phyloP scores from a whole-genome alignment of 2,797 vertebrate species.

The Chanos chanos region DNA sequence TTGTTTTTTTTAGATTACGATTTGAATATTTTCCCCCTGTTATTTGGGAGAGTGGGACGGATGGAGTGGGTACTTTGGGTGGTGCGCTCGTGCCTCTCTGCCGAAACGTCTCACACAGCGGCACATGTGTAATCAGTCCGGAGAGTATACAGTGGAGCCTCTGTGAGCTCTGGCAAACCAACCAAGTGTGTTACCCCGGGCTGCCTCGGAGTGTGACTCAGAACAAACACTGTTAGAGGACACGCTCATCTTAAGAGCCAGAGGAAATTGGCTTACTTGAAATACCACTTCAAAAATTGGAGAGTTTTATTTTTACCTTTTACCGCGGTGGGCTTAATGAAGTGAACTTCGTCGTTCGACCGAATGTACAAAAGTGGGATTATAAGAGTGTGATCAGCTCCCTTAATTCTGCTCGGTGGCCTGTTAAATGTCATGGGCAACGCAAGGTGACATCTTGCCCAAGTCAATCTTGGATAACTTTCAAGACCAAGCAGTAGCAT shows the following conservation, averaged over 20 bases:
- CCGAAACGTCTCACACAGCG: conserved; percentile 46
- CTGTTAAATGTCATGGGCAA: no score
- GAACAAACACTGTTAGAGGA: conserved; percentile 19
- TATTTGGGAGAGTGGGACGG: neutral
- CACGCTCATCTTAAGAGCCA: conserved; percentile 34
- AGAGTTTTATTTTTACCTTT: no score
- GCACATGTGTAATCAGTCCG: conserved; percentile 46
- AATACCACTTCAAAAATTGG: no score
- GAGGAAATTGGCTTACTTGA: conserved; percentile 10
- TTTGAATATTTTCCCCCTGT: neutral
- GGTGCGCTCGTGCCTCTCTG: conserved; percentile 25
- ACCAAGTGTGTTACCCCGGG: conserved; percentile 40
- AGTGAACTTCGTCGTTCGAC: no score
- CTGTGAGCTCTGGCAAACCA: conserved; percentile 45
- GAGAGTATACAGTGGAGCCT: conserved; percentile 40
- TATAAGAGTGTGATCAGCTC: no score
- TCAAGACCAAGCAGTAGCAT: no score
- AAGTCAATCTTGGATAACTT: no score
- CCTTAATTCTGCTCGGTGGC: no score
- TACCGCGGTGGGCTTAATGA: no score
- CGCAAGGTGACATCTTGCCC: no score
- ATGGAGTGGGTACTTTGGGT: neutral
- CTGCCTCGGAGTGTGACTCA: conserved; percentile 35
- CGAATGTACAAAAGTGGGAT: no score
- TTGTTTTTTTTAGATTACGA: neutral